Evolutionary conservation across 2,113 vertebrate genomes (phyloP).

Genomic region (Sinocyclocheilus grahami): DNA sequence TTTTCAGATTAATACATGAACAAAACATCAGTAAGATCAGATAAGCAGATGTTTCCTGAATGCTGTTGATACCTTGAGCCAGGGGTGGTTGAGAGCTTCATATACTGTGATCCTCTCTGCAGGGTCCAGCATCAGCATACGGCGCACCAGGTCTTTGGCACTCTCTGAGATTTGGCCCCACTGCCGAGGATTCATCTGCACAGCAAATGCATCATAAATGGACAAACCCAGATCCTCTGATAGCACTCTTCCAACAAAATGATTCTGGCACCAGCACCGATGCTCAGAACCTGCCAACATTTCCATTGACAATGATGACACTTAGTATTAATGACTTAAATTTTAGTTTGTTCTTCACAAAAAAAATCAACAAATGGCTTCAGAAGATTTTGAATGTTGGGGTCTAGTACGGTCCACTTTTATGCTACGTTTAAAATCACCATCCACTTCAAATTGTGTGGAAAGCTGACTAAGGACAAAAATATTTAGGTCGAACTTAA

Average conservation of each 20-base stretch:
- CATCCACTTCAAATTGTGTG: no score
- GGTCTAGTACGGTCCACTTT: no score
- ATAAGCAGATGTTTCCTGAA: neutral
- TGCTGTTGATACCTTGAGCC: slow-evolving; percentile 88
- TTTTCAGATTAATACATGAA: neutral
- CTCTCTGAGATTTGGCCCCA: slow-evolving; percentile 99
- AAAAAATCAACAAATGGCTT: neutral
- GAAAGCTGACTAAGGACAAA: no score
- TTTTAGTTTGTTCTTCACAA: neutral
- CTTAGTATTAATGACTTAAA: neutral
- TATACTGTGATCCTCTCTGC: slow-evolving; percentile 99
- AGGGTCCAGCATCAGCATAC: slow-evolving; percentile 99
- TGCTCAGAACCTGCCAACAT: neutral
- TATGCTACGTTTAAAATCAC: no score
- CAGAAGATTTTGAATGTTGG: neutral
- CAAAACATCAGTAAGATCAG: neutral
- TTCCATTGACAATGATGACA: neutral
- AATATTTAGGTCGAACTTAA: no score
- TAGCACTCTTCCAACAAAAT: neutral
- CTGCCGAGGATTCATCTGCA: slow-evolving; percentile 96
- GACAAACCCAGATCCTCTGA: neutral
- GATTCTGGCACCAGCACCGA: no score
- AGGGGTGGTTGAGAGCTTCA: slow-evolving; percentile 98
- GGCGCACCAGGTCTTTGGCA: slow-evolving; percentile 97
- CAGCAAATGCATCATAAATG: slow-evolving; percentile 43